Evolutionary conservation across 2,797 vertebrate genomes (phyloP), one percentile per base, ranked within the genome.

Genomic region (Phoxinus dragarum): DNA sequence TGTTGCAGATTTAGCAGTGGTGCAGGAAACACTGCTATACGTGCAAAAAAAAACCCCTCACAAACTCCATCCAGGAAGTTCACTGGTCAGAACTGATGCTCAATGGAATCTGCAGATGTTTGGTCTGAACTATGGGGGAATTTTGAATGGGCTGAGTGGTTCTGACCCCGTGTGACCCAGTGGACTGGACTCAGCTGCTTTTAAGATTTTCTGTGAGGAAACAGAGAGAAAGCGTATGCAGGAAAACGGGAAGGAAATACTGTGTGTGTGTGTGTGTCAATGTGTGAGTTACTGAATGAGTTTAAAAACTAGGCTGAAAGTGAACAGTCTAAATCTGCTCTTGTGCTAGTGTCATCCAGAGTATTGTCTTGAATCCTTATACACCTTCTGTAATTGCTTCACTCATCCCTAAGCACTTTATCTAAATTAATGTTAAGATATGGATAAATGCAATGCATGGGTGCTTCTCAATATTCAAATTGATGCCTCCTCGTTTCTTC

Each of bases 301-400:
- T 72, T 40, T 56, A 38, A 78, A 88, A 88, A 73, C 44, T 54
- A 54, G 67, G 64, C 10, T 72, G 47, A 72, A 86, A n/a, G 34
- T 23, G 31, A 27, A 77, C 71, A 66, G 27, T 31, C 71, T 73
- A 82, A 73, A 77, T 47, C n/a, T 27, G 66, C 92, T 90, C 90
- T 89, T 91, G 89, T 90, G 90, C 91, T 89, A 83, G 92, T 91
- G 90, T 89, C 86, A 90, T 88, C 87, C 86, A 86, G 82, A 91
- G 85, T 88, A 92, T 92, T 92, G 91, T 93, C 85, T 90, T 89
- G n/a, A 79, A 81, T 90, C 88, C 89, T 91, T 88, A n/a, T 75
- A 89, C 88, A 86, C 84, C 80, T 67, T 9, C 87, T 88, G 88
- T 93, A 93, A 94, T 93, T 92, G 91, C 88, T 90, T 91, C 84